Evolutionary conservation across 2,113 vertebrate genomes (phyloP).

Genomic region (Centropristis striata): DNA sequence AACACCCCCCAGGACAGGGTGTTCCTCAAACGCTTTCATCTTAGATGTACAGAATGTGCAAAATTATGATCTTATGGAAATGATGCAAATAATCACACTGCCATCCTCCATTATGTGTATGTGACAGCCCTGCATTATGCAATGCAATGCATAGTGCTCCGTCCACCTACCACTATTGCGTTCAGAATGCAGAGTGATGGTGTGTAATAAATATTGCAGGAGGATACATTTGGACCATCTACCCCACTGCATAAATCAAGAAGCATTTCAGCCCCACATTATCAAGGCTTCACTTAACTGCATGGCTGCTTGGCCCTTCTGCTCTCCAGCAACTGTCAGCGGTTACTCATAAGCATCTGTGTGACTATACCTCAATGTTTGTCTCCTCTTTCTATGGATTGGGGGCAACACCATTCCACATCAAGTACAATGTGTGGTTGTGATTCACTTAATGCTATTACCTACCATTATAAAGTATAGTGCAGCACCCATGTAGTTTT

Average conservation of each 20-base stretch:
- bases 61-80: slow-evolving; percentile 76
- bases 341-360: slow-evolving; percentile 28
- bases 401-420: not conserved
- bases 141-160: slow-evolving; percentile 53
- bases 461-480: too few species aligned
- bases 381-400: not conserved
- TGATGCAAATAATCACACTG: slow-evolving; percentile 72
- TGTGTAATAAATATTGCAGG: slow-evolving; percentile 77
- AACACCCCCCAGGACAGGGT: slow-evolving; percentile 43
- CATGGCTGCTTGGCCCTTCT: slow-evolving; percentile 46
- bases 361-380: not conserved
- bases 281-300: slow-evolving; percentile 62
- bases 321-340: slow-evolving; percentile 46
- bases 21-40: slow-evolving; percentile 64
- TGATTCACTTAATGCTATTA: too few species aligned
- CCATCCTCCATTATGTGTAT: slow-evolving; percentile 66
- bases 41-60: slow-evolving; percentile 68
- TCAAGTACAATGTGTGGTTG: not conserved
- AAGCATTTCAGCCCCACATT: slow-evolving; percentile 66
- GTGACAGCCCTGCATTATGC: slow-evolving; percentile 63
- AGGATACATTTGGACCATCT: slow-evolving; percentile 78
- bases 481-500: too few species aligned
- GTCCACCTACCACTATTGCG: slow-evolving; percentile 64
- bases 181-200: slow-evolving; percentile 68
- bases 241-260: slow-evolving; percentile 74